Evolutionary conservation across 2,797 vertebrate genomes (phyloP).

Genomic region (Bradypus variegatus): DNA sequence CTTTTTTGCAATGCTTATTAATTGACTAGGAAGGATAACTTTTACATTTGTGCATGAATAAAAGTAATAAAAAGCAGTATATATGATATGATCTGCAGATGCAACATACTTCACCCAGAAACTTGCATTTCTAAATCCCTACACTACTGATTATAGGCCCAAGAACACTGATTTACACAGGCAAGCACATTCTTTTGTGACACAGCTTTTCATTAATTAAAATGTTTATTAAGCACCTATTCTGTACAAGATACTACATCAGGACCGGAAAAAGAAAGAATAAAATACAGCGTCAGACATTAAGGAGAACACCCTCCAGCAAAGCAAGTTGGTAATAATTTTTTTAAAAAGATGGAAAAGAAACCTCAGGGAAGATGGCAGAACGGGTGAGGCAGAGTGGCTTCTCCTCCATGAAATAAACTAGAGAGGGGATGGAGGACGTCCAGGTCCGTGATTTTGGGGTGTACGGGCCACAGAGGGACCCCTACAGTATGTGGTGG

Average conservation of each 20-base stretch:
- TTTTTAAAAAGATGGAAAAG: neutral
- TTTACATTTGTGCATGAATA: neutral
- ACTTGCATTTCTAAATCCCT: neutral
- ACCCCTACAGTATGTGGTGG: too few species aligned
- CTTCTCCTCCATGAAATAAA: too few species aligned
- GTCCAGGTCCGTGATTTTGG: too few species aligned
- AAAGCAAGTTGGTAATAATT: neutral
- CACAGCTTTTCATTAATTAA: slow-evolving; percentile 15
- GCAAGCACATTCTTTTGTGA: neutral
- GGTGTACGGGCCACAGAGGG: too few species aligned
- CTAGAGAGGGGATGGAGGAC: too few species aligned
- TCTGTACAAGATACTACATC: neutral
- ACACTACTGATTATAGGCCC: neutral
- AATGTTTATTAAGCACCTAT: slow-evolving; percentile 7
- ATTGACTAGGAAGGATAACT: neutral
- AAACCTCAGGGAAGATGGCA: too few species aligned
- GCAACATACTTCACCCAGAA: neutral
- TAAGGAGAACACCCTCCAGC: neutral
- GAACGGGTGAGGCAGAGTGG: too few species aligned
- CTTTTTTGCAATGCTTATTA: neutral
- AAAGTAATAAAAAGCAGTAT: neutral
- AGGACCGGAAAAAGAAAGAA: neutral
- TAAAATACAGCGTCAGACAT: neutral
- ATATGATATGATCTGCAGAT: neutral
- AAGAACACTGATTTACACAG: neutral